phyloP scores from a whole-genome alignment of 2,888 invertebrate species.

The Acanthosepion esculentum region DNA sequence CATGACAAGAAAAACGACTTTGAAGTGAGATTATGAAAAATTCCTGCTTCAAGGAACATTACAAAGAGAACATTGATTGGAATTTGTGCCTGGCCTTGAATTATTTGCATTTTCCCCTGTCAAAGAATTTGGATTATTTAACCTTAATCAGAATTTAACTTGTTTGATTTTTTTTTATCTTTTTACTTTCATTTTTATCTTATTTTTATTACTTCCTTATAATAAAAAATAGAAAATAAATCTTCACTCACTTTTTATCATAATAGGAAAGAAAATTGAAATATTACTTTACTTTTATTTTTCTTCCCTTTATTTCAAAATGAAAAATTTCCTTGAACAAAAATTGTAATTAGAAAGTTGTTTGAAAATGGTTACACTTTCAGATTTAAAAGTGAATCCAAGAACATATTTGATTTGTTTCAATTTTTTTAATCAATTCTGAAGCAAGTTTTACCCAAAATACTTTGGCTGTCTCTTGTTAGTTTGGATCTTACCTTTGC shows the following conservation, averaged over 20 bases:
- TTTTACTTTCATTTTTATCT: too few relatives aligned
- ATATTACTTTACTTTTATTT: neutral
- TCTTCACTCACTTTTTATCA: neutral
- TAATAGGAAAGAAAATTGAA: neutral
- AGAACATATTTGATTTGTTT: neutral
- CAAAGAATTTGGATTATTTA: neutral
- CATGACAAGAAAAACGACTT: neutral
- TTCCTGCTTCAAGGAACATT: neutral
- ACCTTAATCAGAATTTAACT: neutral
- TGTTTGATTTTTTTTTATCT: neutral
- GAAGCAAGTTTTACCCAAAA: neutral
- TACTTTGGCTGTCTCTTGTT: neutral
- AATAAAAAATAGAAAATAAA: neutral
- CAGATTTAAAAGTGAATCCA: neutral
- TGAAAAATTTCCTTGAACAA: constrained; percentile 1
- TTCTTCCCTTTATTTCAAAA: neutral
- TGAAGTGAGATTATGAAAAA: neutral
- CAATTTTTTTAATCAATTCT: neutral
- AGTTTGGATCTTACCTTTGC: neutral
- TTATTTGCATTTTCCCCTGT: neutral
- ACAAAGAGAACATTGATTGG: constrained; percentile 10
- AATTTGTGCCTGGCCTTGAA: neutral
- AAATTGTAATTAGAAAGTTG: neutral
- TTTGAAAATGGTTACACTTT: neutral
- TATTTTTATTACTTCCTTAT: too few relatives aligned